Evolutionary conservation across 2,888 invertebrate genomes (phyloP).

Genomic region (Tiliacea citrago): DNA sequence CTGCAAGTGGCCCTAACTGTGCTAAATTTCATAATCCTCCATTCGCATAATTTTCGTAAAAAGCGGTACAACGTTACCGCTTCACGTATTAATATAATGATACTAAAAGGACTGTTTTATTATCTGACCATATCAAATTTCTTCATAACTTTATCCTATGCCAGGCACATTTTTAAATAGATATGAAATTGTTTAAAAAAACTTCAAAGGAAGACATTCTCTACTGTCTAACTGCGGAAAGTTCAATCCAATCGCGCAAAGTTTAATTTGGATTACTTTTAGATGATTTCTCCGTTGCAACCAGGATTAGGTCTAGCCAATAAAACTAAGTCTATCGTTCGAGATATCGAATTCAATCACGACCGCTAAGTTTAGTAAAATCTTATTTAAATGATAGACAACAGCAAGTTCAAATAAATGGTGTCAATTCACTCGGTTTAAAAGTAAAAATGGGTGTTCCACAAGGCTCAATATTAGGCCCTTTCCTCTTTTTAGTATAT

Average conservation of each 20-base stretch:
- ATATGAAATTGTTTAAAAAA: conserved; percentile 23
- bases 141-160: neutral
- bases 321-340: conserved; percentile 18
- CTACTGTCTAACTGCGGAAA: conserved; percentile 18
- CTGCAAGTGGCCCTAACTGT: too few species aligned
- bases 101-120: neutral
- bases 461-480: too few species aligned
- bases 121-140: neutral
- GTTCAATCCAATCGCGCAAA: conserved; percentile 47
- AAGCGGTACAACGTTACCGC: too few species aligned
- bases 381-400: too few species aligned
- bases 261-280: conserved; percentile 48
- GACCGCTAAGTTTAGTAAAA: too few species aligned
- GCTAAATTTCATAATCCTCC: too few species aligned
- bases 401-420: too few species aligned
- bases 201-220: neutral
- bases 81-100: too few species aligned
- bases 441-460: too few species aligned
- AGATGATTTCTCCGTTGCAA: conserved; percentile 34
- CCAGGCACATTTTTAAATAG: neutral
- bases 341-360: conserved; percentile 7
- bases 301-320: conserved; percentile 34
- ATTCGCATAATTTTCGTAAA: too few species aligned
- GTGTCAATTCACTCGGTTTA: too few species aligned
- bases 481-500: too few species aligned